phyloP scores from a whole-genome alignment of 2,113 vertebrate genomes.

The Pachycephala philippinensis region DNA sequence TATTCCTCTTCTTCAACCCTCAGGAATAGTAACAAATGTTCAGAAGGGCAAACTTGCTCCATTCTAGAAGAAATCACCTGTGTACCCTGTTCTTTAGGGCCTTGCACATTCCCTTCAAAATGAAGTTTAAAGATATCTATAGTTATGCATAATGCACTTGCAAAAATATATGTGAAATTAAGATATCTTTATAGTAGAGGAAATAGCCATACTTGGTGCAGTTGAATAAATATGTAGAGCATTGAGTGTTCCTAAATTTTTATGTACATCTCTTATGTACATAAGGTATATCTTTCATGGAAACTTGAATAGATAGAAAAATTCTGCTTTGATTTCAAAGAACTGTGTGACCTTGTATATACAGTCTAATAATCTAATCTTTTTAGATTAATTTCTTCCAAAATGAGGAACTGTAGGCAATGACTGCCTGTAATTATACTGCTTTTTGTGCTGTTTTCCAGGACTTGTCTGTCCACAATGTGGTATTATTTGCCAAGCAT shows the following conservation, averaged over 20 bases:
- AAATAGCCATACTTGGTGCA: background rate
- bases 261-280: accelerated
- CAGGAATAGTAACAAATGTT: background rate
- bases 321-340: background rate
- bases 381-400: background rate
- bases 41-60: background rate
- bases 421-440: background rate
- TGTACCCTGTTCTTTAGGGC: background rate
- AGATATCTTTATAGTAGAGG: background rate
- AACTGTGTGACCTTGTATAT: background rate
- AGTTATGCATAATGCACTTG: background rate
- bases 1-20: background rate
- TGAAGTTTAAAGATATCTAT: background rate
- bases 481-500: background rate
- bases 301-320: background rate
- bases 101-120: background rate
- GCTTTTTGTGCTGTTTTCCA: background rate
- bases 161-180: background rate
- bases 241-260: background rate
- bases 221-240: background rate
- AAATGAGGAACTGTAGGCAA: background rate
- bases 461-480: background rate
- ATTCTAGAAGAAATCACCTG: background rate
- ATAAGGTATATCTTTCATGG: background rate
- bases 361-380: background rate